A percentile compares a stretch with the other conserved stretches of the same genome.
Evolutionary conservation across 2,797 vertebrate genomes (phyloP).

Genomic region (Pampus argenteus): DNA sequence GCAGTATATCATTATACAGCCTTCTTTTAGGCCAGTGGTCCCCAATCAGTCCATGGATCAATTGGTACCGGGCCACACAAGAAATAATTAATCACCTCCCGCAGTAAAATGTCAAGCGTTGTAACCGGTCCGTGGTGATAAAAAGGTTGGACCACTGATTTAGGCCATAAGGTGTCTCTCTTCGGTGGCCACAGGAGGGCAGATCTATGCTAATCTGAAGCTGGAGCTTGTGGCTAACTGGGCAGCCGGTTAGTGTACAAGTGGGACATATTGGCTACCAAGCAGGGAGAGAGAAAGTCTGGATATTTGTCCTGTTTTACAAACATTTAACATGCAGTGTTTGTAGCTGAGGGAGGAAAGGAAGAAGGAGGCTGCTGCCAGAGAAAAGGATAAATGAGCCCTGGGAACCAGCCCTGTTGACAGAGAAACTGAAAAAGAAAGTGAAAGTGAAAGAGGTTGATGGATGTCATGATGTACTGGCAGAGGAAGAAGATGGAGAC

Average conservation of each 20-base stretch:
- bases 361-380: slow-evolving; percentile 35
- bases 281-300: neutral
- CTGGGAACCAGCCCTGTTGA: slow-evolving; percentile 19
- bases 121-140: no score
- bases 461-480: neutral
- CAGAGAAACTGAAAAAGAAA: slow-evolving; percentile 28
- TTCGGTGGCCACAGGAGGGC: slow-evolving; percentile 57
- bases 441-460: slow-evolving; percentile 34
- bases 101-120: no score
- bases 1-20: no score
- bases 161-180: slow-evolving; percentile 19
- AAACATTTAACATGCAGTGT: slow-evolving; percentile 28
- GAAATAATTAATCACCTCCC: no score
- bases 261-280: neutral
- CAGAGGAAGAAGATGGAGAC: neutral
- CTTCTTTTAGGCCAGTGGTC: no score
- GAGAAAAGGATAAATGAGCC: neutral
- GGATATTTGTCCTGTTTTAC: neutral
- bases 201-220: slow-evolving; percentile 55
- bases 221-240: slow-evolving; percentile 33
- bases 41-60: no score
- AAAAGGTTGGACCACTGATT: no score
- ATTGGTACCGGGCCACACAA: no score
- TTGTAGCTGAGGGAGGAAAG: slow-evolving; percentile 24
- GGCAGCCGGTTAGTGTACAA: slow-evolving; percentile 14